Evolutionary conservation across 1,140 invertebrate species (phyloP), one percentile per base, ranked within the genome.

Genomic region (Ips nitidus): DNA sequence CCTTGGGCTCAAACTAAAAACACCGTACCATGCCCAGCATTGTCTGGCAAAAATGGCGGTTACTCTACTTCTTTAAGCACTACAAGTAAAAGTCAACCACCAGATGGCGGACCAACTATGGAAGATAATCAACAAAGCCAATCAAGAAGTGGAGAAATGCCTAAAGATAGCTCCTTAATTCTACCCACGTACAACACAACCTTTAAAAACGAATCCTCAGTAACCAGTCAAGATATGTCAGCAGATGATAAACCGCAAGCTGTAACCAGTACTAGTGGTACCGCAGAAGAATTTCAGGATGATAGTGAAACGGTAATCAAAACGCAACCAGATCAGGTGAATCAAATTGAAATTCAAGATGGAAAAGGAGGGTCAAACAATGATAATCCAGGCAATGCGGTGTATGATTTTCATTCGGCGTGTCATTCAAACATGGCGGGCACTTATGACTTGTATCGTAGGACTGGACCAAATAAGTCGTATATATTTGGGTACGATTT

Each of bases 401-500:
- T 8, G 3, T 50, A 50, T 50, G 45, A 50, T 50, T 50, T 8
- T 50, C 40, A 40, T 4, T 57, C 62, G 3, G 74, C 69, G 5
- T 78, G 77, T 64, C 77, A 78, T 66, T 75, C 75, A 2, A 78
- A 76, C 42, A 75, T 78, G 45, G 75, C 74, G 5, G 77, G 77
- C 5, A 72, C 63, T 45, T 74, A 77, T 38, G 72, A 73, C 41
- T 70, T 68, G 47, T 70, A 61, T 5, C 73, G 71, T 3, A 74
- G 58, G 52, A 41, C 68, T 2, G 73, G 73, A 2, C 70, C 68
- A 3, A 70, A 68, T 37, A 73, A 73, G 3, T 75, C 75, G 1
- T 75, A 70, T 41, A 76, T 78, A 39, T 78, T 78, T 56, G 77
- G 77, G n/a, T 77, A 78, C 52, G 75, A 78, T 66, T 75, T 78